These are phyloP conservation scores for Meriones psammophilus DNA, from an alignment of 2,797 vertebrate species.

Conservation along the genomic window DNA sequence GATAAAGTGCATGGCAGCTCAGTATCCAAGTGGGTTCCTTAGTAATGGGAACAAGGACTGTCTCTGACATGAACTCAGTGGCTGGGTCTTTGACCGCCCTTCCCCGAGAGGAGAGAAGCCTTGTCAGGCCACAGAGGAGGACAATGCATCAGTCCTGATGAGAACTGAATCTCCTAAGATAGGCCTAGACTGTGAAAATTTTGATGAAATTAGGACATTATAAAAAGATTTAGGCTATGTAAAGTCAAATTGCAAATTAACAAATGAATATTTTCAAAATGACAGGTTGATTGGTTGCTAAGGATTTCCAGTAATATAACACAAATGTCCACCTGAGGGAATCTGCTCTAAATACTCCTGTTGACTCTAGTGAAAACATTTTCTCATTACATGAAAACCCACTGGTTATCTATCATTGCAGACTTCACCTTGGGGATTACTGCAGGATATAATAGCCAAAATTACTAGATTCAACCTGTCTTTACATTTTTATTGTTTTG, in stretches of 20 bases:
- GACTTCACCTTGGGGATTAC: background rate
- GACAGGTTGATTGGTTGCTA: constrained; percentile 27
- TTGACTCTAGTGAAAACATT: constrained; percentile 27
- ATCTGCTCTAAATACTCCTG: constrained; percentile 48
- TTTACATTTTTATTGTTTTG: constrained; percentile 45
- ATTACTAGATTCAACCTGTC: constrained; percentile 9
- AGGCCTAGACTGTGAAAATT: background rate
- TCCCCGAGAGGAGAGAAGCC: no score
- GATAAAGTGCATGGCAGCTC: no score
- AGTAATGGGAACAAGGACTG: no score
- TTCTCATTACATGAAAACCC: constrained; percentile 48
- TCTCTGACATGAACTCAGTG: no score
- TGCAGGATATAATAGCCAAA: constrained; percentile 8
- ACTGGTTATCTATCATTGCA: constrained; percentile 27
- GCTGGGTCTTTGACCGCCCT: no score
- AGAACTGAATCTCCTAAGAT: background rate
- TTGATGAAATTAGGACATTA: constrained; percentile 60
- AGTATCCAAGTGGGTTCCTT: no score
- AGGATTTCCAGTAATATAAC: constrained; percentile 46
- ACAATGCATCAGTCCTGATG: no score
- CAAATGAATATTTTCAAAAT: constrained; percentile 23
- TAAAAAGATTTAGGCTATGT: constrained; percentile 3
- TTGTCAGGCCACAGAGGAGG: no score
- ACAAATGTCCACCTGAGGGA: constrained; percentile 19
- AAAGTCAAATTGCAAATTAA: background rate